phyloP scores from a whole-genome alignment of 2,113 vertebrate genomes.

The Macquaria australasica region DNA sequence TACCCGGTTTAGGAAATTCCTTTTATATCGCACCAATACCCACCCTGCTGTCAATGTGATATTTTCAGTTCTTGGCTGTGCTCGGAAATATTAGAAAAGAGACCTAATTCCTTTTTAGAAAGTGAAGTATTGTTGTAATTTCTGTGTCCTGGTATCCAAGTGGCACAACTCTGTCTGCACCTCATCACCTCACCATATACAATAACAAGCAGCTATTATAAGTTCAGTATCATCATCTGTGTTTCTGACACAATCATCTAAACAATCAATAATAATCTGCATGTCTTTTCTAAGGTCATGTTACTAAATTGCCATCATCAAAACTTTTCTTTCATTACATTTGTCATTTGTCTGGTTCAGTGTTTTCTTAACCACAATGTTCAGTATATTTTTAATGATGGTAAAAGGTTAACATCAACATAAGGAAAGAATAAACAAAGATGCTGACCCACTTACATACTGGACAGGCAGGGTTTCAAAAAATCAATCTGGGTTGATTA shows the following conservation, averaged over 20 bases:
- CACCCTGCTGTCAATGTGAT: slow-evolving; percentile 64
- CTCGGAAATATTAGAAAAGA: slow-evolving; percentile 44
- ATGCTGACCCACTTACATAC: neutral
- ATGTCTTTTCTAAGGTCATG: neutral
- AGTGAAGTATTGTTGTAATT: slow-evolving; percentile 39
- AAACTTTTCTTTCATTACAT: neutral
- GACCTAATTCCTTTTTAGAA: slow-evolving; percentile 36
- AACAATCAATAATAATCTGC: neutral
- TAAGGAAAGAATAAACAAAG: neutral
- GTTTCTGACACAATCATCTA: neutral
- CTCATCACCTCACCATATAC: neutral
- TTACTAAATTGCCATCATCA: neutral
- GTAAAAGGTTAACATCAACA: neutral
- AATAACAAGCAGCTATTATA: neutral
- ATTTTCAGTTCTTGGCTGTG: slow-evolving; percentile 40
- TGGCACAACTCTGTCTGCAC: slow-evolving; percentile 6
- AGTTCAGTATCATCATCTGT: neutral
- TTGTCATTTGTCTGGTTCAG: neutral
- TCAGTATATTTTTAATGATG: neutral
- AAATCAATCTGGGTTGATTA: slow-evolving; percentile 13
- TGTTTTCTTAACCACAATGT: neutral
- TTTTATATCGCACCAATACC: slow-evolving; percentile 58
- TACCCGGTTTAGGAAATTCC: slow-evolving; percentile 64
- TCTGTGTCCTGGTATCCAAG: slow-evolving; percentile 21
- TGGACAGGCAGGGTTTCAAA: neutral